A percentile compares a stretch with the other conserved stretches of the same genome.
phyloP scores from a whole-genome alignment of 2,113 vertebrate species.

The Sphyrna mokarran region DNA sequence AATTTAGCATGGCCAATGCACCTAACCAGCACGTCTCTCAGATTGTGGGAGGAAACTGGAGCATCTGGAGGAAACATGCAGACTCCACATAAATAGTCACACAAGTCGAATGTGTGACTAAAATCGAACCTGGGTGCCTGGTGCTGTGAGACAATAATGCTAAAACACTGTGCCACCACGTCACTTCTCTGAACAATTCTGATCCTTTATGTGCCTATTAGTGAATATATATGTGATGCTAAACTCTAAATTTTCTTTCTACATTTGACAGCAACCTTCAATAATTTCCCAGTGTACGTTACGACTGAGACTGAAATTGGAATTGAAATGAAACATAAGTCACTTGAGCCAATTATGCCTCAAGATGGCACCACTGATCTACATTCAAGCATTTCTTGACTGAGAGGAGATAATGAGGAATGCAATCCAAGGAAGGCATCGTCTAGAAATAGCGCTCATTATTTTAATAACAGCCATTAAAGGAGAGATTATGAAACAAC shows the following conservation, averaged over 20 bases:
- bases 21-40: no score
- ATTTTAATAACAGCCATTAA: conserved; percentile 34
- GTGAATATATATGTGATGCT: neutral
- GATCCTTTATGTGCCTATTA: neutral
- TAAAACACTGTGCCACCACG: no score
- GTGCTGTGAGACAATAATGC: no score
- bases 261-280: neutral
- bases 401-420: neutral
- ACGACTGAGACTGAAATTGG: neutral
- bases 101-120: no score
- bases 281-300: neutral
- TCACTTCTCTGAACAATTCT: neutral
- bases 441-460: conserved; percentile 20
- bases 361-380: conserved; percentile 20
- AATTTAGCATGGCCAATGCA: no score
- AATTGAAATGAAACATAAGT: neutral
- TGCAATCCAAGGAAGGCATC: neutral
- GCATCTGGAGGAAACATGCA: no score
- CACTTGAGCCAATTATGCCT: neutral
- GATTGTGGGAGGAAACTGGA: no score
- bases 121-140: no score
- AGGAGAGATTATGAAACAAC: neutral
- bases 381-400: neutral
- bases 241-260: neutral
- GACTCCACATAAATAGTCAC: no score